A percentile compares a stretch with the other conserved stretches of the same genome.
Evolutionary conservation across 2,797 vertebrate species (phyloP).

Genomic region (Hippopotamyrus pictus): DNA sequence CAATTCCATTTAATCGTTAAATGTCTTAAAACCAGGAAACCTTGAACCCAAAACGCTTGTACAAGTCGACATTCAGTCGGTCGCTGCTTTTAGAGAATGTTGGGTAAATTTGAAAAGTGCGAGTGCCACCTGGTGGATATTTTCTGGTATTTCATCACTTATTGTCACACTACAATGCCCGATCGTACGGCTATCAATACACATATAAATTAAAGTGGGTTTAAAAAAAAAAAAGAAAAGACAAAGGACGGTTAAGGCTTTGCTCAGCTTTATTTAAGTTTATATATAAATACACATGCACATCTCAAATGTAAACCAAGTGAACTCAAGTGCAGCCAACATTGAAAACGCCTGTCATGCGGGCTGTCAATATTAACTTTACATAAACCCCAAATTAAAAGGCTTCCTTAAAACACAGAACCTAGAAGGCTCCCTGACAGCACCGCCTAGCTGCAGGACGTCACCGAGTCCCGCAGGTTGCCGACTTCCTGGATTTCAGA

Average conservation of each 20-base stretch:
- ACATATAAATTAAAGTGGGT: neutral
- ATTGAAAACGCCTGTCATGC: slow-evolving; percentile 85
- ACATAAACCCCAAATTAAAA: slow-evolving; percentile 68
- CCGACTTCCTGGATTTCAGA: slow-evolving; percentile 78
- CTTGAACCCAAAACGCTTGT: neutral
- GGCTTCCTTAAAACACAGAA: slow-evolving; percentile 79
- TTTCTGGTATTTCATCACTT: neutral
- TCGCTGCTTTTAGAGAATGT: neutral
- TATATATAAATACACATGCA: slow-evolving; percentile 99
- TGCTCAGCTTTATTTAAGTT: slow-evolving; percentile 99
- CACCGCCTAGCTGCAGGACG: slow-evolving; percentile 73
- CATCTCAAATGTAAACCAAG: slow-evolving; percentile 99
- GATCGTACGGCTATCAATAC: neutral
- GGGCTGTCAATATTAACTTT: slow-evolving; percentile 75
- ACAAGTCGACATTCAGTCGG: neutral
- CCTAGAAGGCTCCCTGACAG: slow-evolving; percentile 76
- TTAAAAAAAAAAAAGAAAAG: neutral
- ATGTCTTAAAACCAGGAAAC: neutral
- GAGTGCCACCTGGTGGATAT: neutral
- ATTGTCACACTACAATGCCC: neutral
- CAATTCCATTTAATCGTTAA: neutral
- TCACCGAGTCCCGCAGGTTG: slow-evolving; percentile 65
- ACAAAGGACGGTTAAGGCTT: slow-evolving; percentile 63
- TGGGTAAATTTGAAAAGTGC: neutral
- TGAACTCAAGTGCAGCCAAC: slow-evolving; percentile 98